phyloP scores from a whole-genome alignment of 1,140 invertebrate genomes.

The Bradysia coprophila region DNA sequence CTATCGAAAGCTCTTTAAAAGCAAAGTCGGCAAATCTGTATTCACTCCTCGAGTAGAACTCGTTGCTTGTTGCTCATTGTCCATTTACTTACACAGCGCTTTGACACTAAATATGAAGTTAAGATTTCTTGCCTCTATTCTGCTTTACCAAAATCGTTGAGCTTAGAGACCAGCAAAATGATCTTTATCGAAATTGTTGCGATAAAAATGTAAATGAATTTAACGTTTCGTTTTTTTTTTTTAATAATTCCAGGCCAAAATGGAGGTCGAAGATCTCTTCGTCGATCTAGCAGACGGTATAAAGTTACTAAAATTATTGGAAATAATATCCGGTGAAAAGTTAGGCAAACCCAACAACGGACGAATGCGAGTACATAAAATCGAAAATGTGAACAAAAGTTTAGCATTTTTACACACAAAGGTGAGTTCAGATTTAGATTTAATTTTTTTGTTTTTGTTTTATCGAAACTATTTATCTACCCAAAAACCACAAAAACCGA shows the following conservation, averaged over 20 bases:
- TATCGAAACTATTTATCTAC: constrained; percentile 1
- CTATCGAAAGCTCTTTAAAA: too few relatives aligned
- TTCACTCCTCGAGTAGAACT: too few relatives aligned
- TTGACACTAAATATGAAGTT: too few relatives aligned
- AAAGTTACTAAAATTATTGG: constrained; percentile 88
- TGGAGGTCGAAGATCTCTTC: constrained; percentile 96
- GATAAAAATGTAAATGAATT: too few relatives aligned
- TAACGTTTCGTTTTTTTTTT: constrained; percentile 6
- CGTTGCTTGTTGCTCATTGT: too few relatives aligned
- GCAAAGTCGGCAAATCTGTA: too few relatives aligned
- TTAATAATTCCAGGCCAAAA: constrained; percentile 70
- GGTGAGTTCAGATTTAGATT: constrained; percentile 51
- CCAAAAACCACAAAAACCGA: not conserved
- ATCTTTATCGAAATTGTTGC: too few relatives aligned
- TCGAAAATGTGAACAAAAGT: constrained; percentile 98
- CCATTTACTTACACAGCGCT: too few relatives aligned
- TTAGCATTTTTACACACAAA: constrained; percentile 94
- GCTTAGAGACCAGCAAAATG: too few relatives aligned
- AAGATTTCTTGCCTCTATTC: too few relatives aligned
- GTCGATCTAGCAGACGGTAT: constrained; percentile 89
- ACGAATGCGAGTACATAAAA: constrained; percentile 94
- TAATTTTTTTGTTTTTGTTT: too few relatives aligned
- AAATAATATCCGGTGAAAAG: constrained; percentile 97
- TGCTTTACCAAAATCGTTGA: too few relatives aligned
- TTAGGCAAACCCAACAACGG: constrained; percentile 93